These are phyloP conservation scores for Oegoconia quadripuncta DNA, from an alignment of 2,888 invertebrate species.

Conservation along the genomic window DNA sequence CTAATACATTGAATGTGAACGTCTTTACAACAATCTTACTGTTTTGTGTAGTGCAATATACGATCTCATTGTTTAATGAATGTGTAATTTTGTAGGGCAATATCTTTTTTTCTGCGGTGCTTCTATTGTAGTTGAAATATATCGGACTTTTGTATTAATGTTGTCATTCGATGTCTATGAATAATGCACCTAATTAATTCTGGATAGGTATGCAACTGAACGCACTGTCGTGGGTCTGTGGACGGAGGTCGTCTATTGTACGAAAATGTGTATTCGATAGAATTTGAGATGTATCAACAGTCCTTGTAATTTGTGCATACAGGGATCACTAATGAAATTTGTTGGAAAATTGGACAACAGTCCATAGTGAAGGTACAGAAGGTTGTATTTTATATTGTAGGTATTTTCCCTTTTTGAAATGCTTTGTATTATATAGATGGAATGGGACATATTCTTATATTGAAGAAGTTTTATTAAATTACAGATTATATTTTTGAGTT, in stretches of 20 bases:
- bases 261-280: constrained; percentile 9
- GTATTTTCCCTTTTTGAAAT: constrained; percentile 72
- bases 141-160: constrained; percentile 15
- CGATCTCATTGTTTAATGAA: constrained; percentile 41
- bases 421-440: constrained; percentile 77
- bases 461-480: constrained; percentile 76
- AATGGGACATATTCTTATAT: constrained; percentile 79
- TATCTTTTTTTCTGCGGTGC: constrained; percentile 32
- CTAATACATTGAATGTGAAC: constrained; percentile 24
- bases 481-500: constrained; percentile 33
- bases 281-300: not conserved
- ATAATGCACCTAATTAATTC: constrained; percentile 7
- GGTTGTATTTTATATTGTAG: constrained; percentile 73
- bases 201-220: constrained; percentile 8
- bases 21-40: not conserved
- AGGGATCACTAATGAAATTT: constrained; percentile 22
- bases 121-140: constrained; percentile 31
- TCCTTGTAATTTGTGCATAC: constrained; percentile 16
- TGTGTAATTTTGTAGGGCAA: constrained; percentile 30
- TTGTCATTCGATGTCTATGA: constrained; percentile 23
- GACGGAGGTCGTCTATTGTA: constrained; percentile 47
- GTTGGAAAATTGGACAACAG: constrained; percentile 21
- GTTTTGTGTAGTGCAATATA: constrained; percentile 41
- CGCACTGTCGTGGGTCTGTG: constrained; percentile 14
- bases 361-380: constrained; percentile 47